Evolutionary conservation across 2,797 vertebrate species (phyloP).

Genomic region (Oreochromis grahami): DNA sequence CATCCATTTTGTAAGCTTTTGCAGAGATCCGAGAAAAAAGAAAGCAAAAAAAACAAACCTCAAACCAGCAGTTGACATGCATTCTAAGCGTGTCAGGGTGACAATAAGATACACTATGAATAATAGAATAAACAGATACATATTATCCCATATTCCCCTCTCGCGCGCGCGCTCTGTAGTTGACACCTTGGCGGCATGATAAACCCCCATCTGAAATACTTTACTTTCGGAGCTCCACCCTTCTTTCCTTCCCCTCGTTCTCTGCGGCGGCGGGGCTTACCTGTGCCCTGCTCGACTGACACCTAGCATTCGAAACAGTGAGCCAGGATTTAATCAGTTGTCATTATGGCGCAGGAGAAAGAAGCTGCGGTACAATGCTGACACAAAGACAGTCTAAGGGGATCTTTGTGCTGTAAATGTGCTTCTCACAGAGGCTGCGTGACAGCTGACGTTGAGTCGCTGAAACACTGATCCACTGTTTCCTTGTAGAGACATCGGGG

Average conservation of each 20-base stretch:
- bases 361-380: conserved; percentile 64
- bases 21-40: conserved; percentile 22
- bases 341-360: conserved; percentile 65
- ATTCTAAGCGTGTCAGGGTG: conserved; percentile 69
- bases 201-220: conserved; percentile 53
- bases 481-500: conserved; percentile 73
- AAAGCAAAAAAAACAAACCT: conserved; percentile 18
- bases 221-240: conserved; percentile 44
- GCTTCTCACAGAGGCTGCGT: conserved; percentile 56
- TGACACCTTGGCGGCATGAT: conserved; percentile 55
- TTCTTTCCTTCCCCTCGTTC: not conserved
- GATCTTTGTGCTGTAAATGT: conserved; percentile 72
- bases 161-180: not conserved
- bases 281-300: conserved; percentile 65
- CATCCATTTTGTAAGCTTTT: conserved; percentile 71
- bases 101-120: conserved; percentile 76
- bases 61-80: conserved; percentile 62
- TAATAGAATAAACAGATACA: conserved; percentile 81
- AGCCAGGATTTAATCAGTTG: conserved; percentile 72
- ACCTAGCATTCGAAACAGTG: conserved; percentile 65
- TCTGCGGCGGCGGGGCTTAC: conserved; percentile 44
- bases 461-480: conserved; percentile 72
- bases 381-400: conserved; percentile 71
- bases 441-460: conserved; percentile 69
- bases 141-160: conserved; percentile 41